phyloP scores from a whole-genome alignment of 2,113 vertebrate genomes.

The Dinomys branickii region DNA sequence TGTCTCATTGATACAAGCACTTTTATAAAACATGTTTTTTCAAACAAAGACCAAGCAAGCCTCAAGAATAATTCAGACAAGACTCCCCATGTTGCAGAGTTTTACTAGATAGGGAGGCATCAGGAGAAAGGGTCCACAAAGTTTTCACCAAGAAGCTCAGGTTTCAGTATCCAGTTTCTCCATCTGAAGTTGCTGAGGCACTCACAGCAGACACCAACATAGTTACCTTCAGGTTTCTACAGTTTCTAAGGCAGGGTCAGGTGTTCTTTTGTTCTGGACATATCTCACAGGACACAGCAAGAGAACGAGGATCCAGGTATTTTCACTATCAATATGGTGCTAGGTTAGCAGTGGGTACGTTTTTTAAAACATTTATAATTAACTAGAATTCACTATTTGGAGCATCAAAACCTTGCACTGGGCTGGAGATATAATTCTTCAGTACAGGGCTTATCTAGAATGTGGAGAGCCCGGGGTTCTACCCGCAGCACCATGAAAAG shows the following conservation, averaged over 20 bases:
- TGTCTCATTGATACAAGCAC: neutral
- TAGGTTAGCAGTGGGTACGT: neutral
- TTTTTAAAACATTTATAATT: constrained; percentile 16
- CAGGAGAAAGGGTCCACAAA: neutral
- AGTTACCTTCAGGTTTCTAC: constrained; percentile 6
- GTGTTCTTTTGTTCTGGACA: constrained; percentile 19
- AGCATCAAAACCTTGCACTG: neutral
- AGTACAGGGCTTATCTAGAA: neutral
- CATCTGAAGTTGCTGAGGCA: neutral
- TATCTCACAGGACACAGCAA: neutral
- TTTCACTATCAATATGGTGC: neutral
- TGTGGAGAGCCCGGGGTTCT: neutral
- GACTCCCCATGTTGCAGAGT: neutral
- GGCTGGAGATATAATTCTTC: neutral
- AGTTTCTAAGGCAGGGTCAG: neutral
- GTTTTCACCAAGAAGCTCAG: neutral
- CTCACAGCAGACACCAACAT: neutral
- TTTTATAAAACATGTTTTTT: constrained; percentile 5
- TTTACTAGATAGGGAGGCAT: neutral
- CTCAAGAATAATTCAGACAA: neutral
- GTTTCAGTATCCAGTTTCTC: neutral
- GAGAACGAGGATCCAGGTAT: neutral
- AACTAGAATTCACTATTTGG: neutral
- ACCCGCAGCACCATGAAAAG: neutral
- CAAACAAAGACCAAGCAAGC: neutral